These are phyloP conservation scores for Threskiornis aethiopicus DNA, from an alignment of 2,797 vertebrate genomes.

Conservation along the genomic window DNA sequence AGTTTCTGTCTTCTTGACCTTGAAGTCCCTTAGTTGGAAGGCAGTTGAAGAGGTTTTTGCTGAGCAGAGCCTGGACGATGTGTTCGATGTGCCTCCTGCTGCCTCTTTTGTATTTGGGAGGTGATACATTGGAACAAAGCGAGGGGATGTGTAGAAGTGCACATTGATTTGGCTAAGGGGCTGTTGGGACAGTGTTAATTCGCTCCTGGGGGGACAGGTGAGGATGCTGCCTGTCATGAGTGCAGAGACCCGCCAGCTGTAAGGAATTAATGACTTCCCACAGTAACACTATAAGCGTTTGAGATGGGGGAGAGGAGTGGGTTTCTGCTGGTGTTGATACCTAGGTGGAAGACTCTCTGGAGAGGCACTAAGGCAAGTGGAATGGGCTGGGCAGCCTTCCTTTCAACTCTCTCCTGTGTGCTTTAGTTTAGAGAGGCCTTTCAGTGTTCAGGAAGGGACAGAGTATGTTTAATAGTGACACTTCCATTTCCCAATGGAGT, in stretches of 20 bases:
- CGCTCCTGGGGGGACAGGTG: background rate
- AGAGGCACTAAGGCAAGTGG: background rate
- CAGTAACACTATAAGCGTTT: background rate
- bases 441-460: background rate
- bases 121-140: background rate
- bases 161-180: background rate
- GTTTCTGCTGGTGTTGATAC: background rate
- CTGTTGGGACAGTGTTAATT: background rate
- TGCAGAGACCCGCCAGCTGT: background rate
- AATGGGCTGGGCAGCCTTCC: background rate
- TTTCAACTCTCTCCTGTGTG: background rate
- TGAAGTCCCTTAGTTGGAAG: background rate
- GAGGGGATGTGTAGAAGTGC: background rate
- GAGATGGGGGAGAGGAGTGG: background rate
- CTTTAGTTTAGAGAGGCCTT: background rate
- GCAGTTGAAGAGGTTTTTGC: background rate
- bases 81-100: background rate
- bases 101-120: background rate
- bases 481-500: background rate
- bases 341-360: background rate
- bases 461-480: background rate
- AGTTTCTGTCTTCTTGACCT: background rate
- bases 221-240: background rate
- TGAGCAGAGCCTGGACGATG: background rate
- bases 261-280: background rate